Percentiles rank a stretch among this genome's conserved stretches.
Conservation (phyloP, 2,113 vertebrate genomes). For the Labrus mixtus region DNA sequence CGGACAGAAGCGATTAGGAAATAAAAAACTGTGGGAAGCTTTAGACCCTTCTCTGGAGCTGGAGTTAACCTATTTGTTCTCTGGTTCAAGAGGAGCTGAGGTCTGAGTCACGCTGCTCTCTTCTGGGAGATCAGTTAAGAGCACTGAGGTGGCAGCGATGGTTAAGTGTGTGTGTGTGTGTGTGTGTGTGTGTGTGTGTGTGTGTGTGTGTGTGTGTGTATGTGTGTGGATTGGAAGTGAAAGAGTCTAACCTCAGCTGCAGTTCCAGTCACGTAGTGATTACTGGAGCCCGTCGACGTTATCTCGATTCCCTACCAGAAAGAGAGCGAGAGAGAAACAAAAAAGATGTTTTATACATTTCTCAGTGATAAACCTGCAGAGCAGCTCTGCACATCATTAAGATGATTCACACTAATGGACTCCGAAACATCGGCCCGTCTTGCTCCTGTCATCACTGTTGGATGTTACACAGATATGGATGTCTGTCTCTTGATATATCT, state of each 20-base stretch:
- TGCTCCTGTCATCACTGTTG: constrained; percentile 7
- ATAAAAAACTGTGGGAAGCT: background rate
- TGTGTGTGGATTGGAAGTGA: constrained; percentile 11
- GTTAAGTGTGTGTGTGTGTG: constrained; percentile 13
- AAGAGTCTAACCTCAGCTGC: constrained; percentile 82
- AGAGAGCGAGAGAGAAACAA: constrained; percentile 33
- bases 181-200: background rate
- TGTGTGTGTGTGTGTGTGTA: background rate
- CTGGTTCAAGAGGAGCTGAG: constrained; percentile 11
- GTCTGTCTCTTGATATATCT: constrained; percentile 22
- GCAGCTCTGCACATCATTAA: background rate
- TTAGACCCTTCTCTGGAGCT: background rate
- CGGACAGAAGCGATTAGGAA: background rate
- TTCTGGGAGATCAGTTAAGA: background rate
- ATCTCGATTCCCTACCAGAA: constrained; percentile 87
- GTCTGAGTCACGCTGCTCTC: constrained; percentile 23
- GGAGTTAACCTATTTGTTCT: constrained; percentile 6
- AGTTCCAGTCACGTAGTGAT: constrained; percentile 88
- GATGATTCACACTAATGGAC: constrained; percentile 8
- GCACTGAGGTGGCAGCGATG: background rate
- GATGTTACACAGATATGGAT: constrained; percentile 16
- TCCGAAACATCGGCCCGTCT: background rate
- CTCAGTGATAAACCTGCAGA: background rate
- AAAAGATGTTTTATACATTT: constrained; percentile 15
- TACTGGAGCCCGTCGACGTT: constrained; percentile 87